Percentiles rank a stretch among this genome's conserved stretches.
Conservation (phyloP, 2,888 invertebrate genomes). For the Heliconius ethilla region DNA sequence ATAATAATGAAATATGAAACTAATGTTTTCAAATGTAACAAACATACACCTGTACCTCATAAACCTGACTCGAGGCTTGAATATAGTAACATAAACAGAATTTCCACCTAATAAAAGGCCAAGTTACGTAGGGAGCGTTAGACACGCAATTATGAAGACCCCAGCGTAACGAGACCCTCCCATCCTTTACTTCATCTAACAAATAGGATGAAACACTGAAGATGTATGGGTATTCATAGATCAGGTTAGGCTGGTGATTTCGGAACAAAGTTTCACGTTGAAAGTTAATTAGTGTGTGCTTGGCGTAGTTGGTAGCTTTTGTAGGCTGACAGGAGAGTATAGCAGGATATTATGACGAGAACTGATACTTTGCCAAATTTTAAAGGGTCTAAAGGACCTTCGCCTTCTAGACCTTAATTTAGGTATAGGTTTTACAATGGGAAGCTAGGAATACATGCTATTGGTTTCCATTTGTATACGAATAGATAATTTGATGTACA, state of each 20-base stretch:
- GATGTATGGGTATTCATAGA: slow-evolving; percentile 62
- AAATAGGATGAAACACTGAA: slow-evolving; percentile 57
- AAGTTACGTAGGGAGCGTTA: slow-evolving; percentile 78
- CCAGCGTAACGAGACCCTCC: slow-evolving; percentile 67
- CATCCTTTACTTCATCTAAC: slow-evolving; percentile 56
- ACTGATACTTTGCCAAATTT: slow-evolving; percentile 42
- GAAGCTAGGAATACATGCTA: slow-evolving; percentile 46
- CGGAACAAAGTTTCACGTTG: slow-evolving; percentile 77
- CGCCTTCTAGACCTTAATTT: slow-evolving; percentile 16
- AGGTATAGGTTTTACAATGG: slow-evolving; percentile 10
- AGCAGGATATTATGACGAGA: slow-evolving; percentile 47
- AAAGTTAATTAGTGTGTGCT: slow-evolving; percentile 80
- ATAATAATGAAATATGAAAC: not conserved
- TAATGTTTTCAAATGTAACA: slow-evolving; percentile 2
- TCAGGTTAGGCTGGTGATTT: slow-evolving; percentile 65
- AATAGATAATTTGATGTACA: slow-evolving; percentile 70
- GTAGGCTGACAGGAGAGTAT: slow-evolving; percentile 56
- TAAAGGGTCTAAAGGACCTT: not conserved
- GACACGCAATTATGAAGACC: slow-evolving; percentile 75
- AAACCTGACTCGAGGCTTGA: slow-evolving; percentile 64
- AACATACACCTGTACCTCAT: slow-evolving; percentile 54
- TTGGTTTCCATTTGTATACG: slow-evolving; percentile 59
- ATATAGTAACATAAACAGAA: slow-evolving; percentile 74
- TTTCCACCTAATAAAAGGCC: slow-evolving; percentile 82
- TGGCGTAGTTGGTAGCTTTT: slow-evolving; percentile 70